These are phyloP conservation scores for Microtus pennsylvanicus DNA, from an alignment of 2,113 vertebrate genomes.

Conservation along the genomic window DNA sequence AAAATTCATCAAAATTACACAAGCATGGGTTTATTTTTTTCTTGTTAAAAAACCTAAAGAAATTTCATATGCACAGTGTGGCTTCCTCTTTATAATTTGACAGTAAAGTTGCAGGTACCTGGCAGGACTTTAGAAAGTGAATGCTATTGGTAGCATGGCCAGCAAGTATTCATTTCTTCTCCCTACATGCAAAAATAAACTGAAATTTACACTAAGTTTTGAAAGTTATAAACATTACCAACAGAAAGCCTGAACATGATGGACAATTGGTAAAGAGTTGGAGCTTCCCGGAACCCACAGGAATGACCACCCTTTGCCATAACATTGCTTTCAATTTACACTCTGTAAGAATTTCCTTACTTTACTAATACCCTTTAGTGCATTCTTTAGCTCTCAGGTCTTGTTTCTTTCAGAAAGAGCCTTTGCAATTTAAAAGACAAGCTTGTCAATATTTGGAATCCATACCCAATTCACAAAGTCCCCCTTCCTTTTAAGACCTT, in stretches of 20 bases:
- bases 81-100: background rate
- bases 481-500: background rate
- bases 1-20: constrained; percentile 17
- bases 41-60: constrained; percentile 6
- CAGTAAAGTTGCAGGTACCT: background rate
- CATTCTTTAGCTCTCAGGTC: background rate
- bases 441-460: background rate
- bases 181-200: background rate
- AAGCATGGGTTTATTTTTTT: background rate
- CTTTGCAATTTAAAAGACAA: background rate
- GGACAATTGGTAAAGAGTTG: background rate
- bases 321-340: background rate
- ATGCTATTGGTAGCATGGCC: background rate
- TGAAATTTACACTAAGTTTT: background rate
- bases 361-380: background rate
- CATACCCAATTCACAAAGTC: background rate
- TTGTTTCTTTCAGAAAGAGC: background rate
- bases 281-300: background rate
- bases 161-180: background rate
- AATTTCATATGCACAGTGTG: background rate
- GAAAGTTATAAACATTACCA: background rate
- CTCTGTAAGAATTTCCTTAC: background rate
- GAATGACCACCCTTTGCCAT: background rate
- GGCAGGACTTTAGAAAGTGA: background rate
- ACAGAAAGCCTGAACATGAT: background rate